These are phyloP conservation scores for Ornithoptera alexandrae DNA, from an alignment of 2,888 invertebrate genomes.

Conservation along the genomic window DNA sequence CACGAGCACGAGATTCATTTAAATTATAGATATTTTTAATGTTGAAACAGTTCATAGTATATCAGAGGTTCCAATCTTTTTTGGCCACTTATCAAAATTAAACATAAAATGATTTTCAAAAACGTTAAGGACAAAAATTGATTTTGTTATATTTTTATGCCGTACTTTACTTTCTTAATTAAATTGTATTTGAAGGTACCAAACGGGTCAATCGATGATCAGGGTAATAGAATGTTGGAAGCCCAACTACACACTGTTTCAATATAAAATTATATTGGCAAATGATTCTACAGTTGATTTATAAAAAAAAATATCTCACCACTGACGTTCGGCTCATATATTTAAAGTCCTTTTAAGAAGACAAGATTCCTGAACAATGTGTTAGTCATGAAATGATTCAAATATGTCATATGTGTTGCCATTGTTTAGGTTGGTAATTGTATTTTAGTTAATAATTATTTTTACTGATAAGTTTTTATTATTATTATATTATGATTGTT, in stretches of 20 bases:
- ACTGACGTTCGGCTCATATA: neutral
- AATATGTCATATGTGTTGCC: conserved; percentile 72
- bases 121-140: no score
- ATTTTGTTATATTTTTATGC: no score
- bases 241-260: neutral
- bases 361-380: conserved; percentile 61
- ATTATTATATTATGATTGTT: conserved; percentile 17
- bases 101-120: no score
- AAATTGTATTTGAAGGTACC: no score
- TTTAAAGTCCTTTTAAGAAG: conserved; percentile 4
- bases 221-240: neutral
- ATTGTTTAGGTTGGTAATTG: conserved; percentile 65
- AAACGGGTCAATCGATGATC: neutral
- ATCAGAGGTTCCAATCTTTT: no score
- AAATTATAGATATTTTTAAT: no score
- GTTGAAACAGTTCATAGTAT: no score
- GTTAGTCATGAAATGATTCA: conserved; percentile 64
- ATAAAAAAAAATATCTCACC: neutral
- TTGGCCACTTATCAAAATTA: no score
- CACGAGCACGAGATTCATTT: no score
- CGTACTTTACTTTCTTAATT: no score
- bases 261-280: neutral
- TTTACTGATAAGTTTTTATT: conserved; percentile 27
- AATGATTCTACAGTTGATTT: neutral
- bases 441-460: conserved; percentile 29